Base-by-base conservation (phyloP, 2,888 invertebrate genomes). In the Rhagophthalmus giganteus region DNA sequence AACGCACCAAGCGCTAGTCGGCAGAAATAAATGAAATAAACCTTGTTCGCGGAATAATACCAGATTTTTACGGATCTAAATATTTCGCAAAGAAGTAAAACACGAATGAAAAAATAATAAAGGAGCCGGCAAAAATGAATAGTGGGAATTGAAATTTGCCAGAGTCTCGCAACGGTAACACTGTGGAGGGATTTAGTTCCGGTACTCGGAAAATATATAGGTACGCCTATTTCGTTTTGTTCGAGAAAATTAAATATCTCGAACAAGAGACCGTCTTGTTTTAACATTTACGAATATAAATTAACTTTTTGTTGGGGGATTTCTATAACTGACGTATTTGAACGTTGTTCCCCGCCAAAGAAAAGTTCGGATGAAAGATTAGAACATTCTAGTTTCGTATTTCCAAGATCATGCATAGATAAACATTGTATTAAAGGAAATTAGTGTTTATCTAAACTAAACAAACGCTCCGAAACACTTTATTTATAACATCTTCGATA, bases 221-320 rank as follows among this genome's bases (percentile, higher is more conserved):
- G 14, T 20, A 37, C 24, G 25, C 39, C 37, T 34, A 38, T 45
- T 33, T 27, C 27, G 32, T 20, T 24, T 15, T 33, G 24, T 25
- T 44, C 30, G 38, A 44, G 44, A 44, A 50, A 44, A 50, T 50
- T 50, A 50, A 50, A 44, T 44, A 44, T 37, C 26, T 42, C 15
- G 24, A 24, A 34, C 50, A 31, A 34, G 30, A 34, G 37, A 35
- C 32, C 28, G 31, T 14, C 37, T 28, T 33, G 27, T n/a, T 44
- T 39, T 39, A 45, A 45, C 45, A 45, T 44, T 51, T 45, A 12
- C 30, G 30, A 45, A 51, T 33, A 39, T 44, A 45, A 45, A 51
- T 45, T 39, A 51, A 51, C 45, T 51, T 51, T 45, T 45, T 45
- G 39, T 28, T 39, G 9, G 24, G 32, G n/a, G 26, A 38, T 24